Conservation (phyloP, 2,797 vertebrate genomes). For the Neomorphus geoffroyi region DNA sequence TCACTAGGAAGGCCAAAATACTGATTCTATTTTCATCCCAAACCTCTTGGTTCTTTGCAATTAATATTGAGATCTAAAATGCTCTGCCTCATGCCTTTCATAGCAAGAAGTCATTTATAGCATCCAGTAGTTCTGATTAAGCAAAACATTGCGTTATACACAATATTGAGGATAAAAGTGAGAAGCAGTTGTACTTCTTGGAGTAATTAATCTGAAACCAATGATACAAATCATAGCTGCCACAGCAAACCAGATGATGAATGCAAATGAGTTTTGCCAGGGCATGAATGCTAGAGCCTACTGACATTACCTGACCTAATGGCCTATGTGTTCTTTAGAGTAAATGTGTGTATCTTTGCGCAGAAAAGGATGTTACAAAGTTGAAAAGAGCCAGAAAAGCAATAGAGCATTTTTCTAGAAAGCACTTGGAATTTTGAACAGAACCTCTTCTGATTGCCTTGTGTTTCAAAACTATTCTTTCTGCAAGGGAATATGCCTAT, state of each 20-base stretch:
- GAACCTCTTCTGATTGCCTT: background rate
- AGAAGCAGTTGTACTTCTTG: background rate
- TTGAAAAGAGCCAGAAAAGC: background rate
- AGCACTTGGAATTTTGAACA: background rate
- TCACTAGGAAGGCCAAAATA: background rate
- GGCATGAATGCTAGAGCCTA: background rate
- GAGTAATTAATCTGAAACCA: background rate
- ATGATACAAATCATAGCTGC: background rate
- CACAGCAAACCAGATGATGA: background rate
- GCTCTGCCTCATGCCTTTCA: background rate
- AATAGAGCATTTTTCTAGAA: background rate
- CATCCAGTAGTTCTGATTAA: background rate
- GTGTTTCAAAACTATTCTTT: background rate
- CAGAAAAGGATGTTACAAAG: background rate
- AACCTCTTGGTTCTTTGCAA: background rate
- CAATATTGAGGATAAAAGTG: background rate
- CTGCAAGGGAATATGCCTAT: background rate
- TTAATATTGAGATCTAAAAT: background rate
- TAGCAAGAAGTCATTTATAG: background rate
- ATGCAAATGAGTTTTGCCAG: background rate
- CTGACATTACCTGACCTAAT: no score
- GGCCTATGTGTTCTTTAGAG: background rate
- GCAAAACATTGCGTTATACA: background rate
- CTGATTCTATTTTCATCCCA: background rate
- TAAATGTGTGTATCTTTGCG: background rate